These are phyloP conservation scores for Diglossa cyanea DNA, from an alignment of 2,797 vertebrate species.

Conservation along the genomic window DNA sequence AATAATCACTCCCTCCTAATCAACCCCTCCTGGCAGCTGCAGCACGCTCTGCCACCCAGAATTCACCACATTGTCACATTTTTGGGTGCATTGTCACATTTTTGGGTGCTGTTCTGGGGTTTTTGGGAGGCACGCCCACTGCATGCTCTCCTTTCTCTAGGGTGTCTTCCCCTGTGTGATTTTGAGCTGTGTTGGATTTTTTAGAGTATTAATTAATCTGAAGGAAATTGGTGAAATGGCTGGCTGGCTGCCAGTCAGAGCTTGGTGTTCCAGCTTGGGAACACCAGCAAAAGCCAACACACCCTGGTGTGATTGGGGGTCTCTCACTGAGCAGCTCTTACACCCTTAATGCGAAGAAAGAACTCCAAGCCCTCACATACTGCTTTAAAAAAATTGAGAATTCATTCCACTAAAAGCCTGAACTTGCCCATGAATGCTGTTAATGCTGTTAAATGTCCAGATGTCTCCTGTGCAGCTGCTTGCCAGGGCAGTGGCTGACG, in stretches of 20 bases:
- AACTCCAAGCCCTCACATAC: not conserved
- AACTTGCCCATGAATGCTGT: not conserved
- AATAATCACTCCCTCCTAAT: slow-evolving; percentile 27
- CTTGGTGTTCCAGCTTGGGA: not conserved
- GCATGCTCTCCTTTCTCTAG: not conserved
- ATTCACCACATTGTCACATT: not conserved
- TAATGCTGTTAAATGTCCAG: not conserved
- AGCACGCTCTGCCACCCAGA: not conserved
- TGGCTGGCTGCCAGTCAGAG: not conserved
- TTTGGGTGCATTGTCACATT: not conserved
- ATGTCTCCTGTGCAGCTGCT: not conserved
- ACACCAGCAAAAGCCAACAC: not conserved
- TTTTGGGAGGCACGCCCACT: rapidly evolving
- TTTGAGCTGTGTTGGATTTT: not conserved
- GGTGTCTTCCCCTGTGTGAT: not conserved
- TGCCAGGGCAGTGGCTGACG: not conserved
- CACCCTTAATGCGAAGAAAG: not conserved
- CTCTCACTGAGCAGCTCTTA: not conserved
- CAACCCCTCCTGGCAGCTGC: not conserved
- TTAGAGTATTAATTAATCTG: not conserved
- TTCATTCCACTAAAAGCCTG: not conserved
- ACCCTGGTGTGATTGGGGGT: not conserved
- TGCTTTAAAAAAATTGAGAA: not conserved
- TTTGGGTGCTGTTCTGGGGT: rapidly evolving
- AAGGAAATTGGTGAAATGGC: not conserved